These are phyloP conservation scores for Cataglyphis livida DNA, from an alignment of 2,888 invertebrate species.

Conservation along the genomic window DNA sequence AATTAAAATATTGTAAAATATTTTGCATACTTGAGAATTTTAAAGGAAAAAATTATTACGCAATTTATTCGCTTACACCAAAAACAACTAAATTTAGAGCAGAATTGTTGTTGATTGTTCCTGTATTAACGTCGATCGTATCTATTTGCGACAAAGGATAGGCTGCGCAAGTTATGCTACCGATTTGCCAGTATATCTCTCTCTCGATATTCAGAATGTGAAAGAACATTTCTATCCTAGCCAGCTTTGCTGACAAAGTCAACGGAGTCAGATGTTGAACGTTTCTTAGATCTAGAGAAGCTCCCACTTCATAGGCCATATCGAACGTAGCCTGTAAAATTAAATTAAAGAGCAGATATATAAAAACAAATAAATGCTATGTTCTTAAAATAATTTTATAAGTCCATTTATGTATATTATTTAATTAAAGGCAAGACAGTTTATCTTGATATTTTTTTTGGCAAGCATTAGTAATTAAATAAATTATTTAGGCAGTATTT, in stretches of 20 bases:
- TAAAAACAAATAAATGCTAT: neutral
- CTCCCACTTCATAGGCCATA: constrained; percentile 97
- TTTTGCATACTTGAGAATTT: neutral
- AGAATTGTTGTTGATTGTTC: constrained; percentile 97
- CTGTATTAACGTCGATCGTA: constrained; percentile 96
- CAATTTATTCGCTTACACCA: constrained; percentile 90
- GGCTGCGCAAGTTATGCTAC: constrained; percentile 98
- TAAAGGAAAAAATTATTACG: neutral
- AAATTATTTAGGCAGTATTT: neutral
- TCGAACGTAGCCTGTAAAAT: constrained; percentile 93
- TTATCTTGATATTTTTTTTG: neutral
- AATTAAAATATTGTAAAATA: constrained; percentile 73
- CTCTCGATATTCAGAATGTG: constrained; percentile 98
- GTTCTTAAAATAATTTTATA: neutral
- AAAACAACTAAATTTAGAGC: constrained; percentile 98
- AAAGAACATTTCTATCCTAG: constrained; percentile 97
- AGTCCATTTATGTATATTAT: neutral
- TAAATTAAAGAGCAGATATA: neutral
- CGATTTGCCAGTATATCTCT: constrained; percentile 99
- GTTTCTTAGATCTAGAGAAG: constrained; percentile 95
- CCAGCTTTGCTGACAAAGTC: constrained; percentile 97
- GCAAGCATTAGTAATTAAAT: neutral
- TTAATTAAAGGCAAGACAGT: neutral
- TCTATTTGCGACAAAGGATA: constrained; percentile 98
- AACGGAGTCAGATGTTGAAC: constrained; percentile 95